A percentile compares a stretch with the other conserved stretches of the same genome.
Evolutionary conservation across 2,797 vertebrate species (phyloP).

Genomic region (Acanthopagrus latus): DNA sequence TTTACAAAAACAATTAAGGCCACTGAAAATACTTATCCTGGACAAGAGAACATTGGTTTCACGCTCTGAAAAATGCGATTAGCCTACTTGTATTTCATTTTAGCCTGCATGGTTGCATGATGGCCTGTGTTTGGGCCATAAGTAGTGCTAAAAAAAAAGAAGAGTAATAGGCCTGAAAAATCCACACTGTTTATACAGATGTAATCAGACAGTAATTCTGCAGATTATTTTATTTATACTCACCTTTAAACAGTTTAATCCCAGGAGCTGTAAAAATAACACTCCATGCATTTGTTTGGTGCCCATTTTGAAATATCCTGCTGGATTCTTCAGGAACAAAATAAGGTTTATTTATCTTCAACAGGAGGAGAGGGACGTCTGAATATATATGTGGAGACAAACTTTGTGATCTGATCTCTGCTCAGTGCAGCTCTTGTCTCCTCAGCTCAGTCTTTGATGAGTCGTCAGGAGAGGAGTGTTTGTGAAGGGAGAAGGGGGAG

Average conservation of each 20-base stretch:
- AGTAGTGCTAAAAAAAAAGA: background rate
- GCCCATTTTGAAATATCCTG: constrained; percentile 62
- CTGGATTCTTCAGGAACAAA: constrained; percentile 9
- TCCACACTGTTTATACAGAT: background rate
- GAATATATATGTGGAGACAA: constrained; percentile 5
- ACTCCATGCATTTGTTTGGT: constrained; percentile 50
- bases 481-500: constrained; percentile 53
- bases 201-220: background rate
- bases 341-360: background rate
- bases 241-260: constrained; percentile 63
- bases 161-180: background rate
- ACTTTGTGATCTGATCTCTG: constrained; percentile 48
- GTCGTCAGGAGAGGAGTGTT: constrained; percentile 54
- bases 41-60: background rate
- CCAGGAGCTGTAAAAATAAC: constrained; percentile 40
- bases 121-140: background rate
- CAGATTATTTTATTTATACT: constrained; percentile 29
- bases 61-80: background rate
- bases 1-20: too few species aligned
- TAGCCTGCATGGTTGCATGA: background rate
- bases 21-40: background rate
- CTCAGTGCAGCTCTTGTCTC: constrained; percentile 54
- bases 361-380: constrained; percentile 1
- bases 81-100: background rate
- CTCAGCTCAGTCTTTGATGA: constrained; percentile 62